Evolutionary conservation across 2,888 invertebrate species (phyloP), one percentile per base, ranked within the genome.

Genomic region (Spilarctia lutea): DNA sequence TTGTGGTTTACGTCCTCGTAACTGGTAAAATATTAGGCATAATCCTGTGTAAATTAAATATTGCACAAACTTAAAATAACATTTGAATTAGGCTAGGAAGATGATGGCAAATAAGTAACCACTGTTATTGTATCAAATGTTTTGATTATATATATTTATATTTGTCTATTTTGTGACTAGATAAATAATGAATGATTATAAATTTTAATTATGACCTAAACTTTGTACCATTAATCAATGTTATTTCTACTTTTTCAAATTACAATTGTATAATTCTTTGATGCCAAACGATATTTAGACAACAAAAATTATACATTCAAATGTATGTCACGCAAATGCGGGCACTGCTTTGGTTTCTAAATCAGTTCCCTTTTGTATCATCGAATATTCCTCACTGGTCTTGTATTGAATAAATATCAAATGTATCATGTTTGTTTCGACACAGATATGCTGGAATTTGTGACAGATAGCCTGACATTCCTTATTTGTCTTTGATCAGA

Each of bases 211-310:
- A 30, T 79, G 78, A 79, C 75, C 72, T n/a, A 79, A 80, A 52
- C 33, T 76, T 66, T 8, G 65, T 60, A 72, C 68, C 70, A 82
- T 82, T 77, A 78, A 83, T 81, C 81, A 78, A 72, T 75, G 70
- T 74, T 75, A 77, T 68, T 78, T 71, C 76, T 73, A 75, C 75
- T 68, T 78, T 79, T 79, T 75, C 30, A 70, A 69, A 42, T 69
- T 65, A 72, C 33, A 67, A 77, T 74, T 83, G 84, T 81, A 84
- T 84, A 81, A 84, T 82, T 77, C 67, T n/a, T 52, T 71, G 72
- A 80, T 79, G 73, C 73, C 48, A 74, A 72, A 74, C 71, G 65
- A 75, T 71, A 71, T 76, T 76, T 78, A 79, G 78, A 72, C 76
- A 81, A 79, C 75, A 65, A 74, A 72, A 72, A 74, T 80, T 77